Evolutionary conservation across 2,888 invertebrate genomes (phyloP), one percentile per base, ranked within the genome.

Genomic region (Atethmia centrago): DNA sequence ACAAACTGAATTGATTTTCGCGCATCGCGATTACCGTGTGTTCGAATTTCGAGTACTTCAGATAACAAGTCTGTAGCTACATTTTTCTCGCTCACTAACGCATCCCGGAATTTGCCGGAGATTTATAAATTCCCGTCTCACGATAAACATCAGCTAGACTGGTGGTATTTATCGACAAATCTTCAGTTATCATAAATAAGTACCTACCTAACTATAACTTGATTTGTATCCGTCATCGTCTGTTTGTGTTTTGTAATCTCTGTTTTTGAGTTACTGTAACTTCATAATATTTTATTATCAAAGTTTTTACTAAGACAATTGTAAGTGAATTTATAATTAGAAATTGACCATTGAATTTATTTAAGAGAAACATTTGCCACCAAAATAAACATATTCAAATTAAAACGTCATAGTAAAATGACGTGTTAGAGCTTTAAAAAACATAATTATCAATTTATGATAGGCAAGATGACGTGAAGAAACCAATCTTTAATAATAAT

Each of bases 1-100:
- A 93, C 93, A 94, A 92, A 92, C 92, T 88, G 91, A 93, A 95
- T 95, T 94, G 95, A 95, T 95, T 94, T 93, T 92, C 92, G 82
- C 89, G 88, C 83, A 69, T 74, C 85, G 74, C 83, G 87, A 90
- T 90, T 88, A 88, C 77, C 77, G 68, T 81, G 71, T 78, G 79
- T 81, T 83, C 62, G 58, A 59, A 58, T 59, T 63, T 63, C 36
- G 71, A 71, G 71, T 71, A 72, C 61, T 61, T 81, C 59, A 68
- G 59, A 71, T 73, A 82, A 75, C 59, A 71, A 65, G 62, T 71
- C 64, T 77, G 76, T 65, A 79, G 69, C 74, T 75, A 78, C 45
- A 76, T 87, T 80, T 88, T 84, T 84, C 75, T 82, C 77, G 79
- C 80, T 78, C 72, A 78, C 84, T 81, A 78, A 76, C 82, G 79